phyloP scores from a whole-genome alignment of 2,888 invertebrate species.

The Tetragonisca angustula region DNA sequence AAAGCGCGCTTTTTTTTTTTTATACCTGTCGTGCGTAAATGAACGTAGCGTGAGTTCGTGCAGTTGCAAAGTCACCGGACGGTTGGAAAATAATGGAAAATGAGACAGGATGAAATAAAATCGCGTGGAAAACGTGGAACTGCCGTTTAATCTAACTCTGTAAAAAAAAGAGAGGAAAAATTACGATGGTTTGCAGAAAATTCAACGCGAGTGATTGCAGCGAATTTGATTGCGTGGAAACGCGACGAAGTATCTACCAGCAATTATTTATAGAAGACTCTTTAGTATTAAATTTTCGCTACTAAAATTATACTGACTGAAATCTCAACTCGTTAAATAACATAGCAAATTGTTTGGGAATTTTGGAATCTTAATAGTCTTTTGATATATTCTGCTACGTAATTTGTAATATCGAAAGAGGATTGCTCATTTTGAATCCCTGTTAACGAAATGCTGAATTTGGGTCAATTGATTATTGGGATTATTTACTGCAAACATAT shows the following conservation, averaged over 20 bases:
- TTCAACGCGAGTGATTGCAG: not conserved
- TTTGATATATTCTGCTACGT: too few relatives aligned
- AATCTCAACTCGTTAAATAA: too few relatives aligned
- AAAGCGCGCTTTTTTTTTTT: not conserved
- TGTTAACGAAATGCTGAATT: too few relatives aligned
- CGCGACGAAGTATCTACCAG: not conserved
- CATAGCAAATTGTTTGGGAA: too few relatives aligned
- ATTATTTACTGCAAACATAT: too few relatives aligned
- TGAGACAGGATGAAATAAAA: not conserved
- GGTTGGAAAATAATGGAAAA: not conserved
- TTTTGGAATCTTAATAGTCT: too few relatives aligned
- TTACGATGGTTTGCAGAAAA: not conserved
- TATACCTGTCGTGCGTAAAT: not conserved
- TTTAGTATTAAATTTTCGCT: too few relatives aligned
- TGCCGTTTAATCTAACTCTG: not conserved
- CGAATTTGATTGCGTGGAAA: not conserved
- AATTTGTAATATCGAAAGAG: too few relatives aligned
- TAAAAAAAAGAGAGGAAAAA: not conserved
- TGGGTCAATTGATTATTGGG: too few relatives aligned
- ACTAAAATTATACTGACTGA: too few relatives aligned
- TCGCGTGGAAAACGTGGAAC: not conserved
- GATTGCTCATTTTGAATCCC: too few relatives aligned
- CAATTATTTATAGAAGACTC: not conserved
- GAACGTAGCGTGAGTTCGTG: not conserved
- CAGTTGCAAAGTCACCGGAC: not conserved